A percentile compares a stretch with the other conserved stretches of the same genome.
Evolutionary conservation across 2,797 vertebrate species (phyloP).

Genomic region (Rallus crepitans): DNA sequence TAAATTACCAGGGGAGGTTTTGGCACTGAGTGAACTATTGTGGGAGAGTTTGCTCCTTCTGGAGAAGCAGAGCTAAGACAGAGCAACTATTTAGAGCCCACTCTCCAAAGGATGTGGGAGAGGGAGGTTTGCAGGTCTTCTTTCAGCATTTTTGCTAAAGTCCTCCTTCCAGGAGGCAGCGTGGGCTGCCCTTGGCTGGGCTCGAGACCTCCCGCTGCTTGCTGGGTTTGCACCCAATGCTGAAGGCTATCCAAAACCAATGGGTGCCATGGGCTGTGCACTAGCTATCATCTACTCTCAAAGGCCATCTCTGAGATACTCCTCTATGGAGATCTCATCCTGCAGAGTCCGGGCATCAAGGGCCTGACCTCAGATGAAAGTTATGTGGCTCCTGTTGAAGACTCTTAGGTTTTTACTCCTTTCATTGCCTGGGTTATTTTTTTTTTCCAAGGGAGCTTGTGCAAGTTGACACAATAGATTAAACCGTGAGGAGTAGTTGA

Average conservation of each 20-base stretch:
- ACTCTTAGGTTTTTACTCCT: background rate
- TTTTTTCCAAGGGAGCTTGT: background rate
- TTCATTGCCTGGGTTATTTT: background rate
- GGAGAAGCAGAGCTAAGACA: background rate
- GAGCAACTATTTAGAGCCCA: accelerated
- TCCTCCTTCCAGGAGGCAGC: background rate
- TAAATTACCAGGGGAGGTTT: background rate
- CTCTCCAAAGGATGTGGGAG: background rate
- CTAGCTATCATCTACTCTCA: background rate
- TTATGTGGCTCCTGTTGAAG: background rate
- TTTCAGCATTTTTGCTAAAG: background rate
- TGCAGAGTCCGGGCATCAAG: background rate
- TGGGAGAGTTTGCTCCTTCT: background rate
- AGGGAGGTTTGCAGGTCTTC: background rate
- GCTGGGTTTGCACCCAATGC: background rate
- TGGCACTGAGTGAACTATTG: background rate
- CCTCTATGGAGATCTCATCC: background rate
- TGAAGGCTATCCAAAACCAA: background rate
- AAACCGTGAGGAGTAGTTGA: slow-evolving; percentile 6
- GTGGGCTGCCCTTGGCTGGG: background rate
- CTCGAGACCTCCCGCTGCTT: background rate
- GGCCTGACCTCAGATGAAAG: background rate
- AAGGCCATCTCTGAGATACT: background rate
- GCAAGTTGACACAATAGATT: slow-evolving; percentile 26
- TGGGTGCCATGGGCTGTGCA: background rate